Evolutionary conservation across 2,797 vertebrate genomes (phyloP).

Genomic region (Lepidocolaptes lacrymiger): DNA sequence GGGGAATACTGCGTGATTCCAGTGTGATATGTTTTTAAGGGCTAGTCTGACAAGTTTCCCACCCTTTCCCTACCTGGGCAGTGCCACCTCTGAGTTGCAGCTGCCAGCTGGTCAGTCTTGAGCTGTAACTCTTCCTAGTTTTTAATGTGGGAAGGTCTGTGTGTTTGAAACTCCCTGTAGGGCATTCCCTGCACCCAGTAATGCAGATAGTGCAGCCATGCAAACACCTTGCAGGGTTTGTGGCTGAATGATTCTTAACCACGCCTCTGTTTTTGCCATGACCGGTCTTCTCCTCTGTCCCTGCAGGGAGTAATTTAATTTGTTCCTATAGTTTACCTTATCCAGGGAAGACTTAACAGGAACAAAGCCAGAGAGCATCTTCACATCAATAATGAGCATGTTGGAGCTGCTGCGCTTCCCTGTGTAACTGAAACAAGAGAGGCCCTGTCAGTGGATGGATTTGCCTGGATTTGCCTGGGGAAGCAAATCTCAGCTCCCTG

Average conservation of each 20-base stretch:
- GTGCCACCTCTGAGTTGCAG: not conserved
- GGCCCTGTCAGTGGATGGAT: not conserved
- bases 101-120: not conserved
- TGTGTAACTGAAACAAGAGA: conserved; percentile 53
- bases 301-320: not conserved
- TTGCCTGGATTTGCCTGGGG: no score
- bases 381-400: conserved; percentile 73
- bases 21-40: not conserved
- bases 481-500: not conserved
- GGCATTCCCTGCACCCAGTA: not conserved
- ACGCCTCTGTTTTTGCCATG: not conserved
- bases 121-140: not conserved
- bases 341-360: conserved; percentile 61
- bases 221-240: rapidly evolving
- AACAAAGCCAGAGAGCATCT: conserved; percentile 73
- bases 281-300: not conserved
- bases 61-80: not conserved
- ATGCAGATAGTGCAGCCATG: not conserved
- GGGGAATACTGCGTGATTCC: not conserved
- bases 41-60: not conserved
- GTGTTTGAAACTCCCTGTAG: rapidly evolving
- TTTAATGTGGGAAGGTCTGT: not conserved
- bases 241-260: not conserved
- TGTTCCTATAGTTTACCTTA: conserved; percentile 49
- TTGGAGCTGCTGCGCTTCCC: conserved; percentile 65